These are phyloP conservation scores for Drosophila koepferae DNA, from an alignment of 2,888 invertebrate species.

Conservation along the genomic window DNA sequence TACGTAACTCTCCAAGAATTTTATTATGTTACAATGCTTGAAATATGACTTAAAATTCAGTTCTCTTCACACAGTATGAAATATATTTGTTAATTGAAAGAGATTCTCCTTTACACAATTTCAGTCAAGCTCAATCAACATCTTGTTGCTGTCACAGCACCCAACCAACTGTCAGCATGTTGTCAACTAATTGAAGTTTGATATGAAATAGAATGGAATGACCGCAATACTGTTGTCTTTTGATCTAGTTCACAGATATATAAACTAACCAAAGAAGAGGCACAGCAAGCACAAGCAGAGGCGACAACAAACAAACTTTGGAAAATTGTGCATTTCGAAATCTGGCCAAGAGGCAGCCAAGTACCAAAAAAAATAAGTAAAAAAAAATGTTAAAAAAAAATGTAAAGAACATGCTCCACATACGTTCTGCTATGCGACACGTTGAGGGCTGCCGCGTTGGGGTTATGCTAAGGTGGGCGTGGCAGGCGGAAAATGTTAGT, in stretches of 20 bases:
- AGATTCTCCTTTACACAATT: neutral
- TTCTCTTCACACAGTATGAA: neutral
- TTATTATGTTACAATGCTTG: too few relatives aligned
- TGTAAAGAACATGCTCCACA: conserved; percentile 53
- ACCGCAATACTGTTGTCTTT: conserved; percentile 56
- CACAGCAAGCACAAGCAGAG: neutral
- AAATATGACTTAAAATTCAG: neutral
- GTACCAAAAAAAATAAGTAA: conserved; percentile 3
- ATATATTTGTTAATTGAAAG: neutral
- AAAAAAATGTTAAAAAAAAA: neutral
- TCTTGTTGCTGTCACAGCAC: conserved; percentile 11
- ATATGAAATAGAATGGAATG: conserved; percentile 17
- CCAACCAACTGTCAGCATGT: conserved; percentile 40
- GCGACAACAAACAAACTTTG: conserved; percentile 7
- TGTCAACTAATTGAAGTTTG: conserved; percentile 42
- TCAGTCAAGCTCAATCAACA: neutral
- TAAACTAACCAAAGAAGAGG: conserved; percentile 8
- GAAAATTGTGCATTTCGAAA: conserved; percentile 55
- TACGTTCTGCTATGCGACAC: conserved; percentile 34
- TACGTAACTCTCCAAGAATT: too few relatives aligned
- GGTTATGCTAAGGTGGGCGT: neutral
- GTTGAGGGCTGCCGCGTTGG: neutral
- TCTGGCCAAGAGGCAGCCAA: conserved; percentile 45
- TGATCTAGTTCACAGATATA: conserved; percentile 54
- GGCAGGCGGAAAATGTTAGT: conserved; percentile 27